Evolutionary conservation across 2,797 vertebrate species (phyloP).

Genomic region (Apogon hyalosoma): DNA sequence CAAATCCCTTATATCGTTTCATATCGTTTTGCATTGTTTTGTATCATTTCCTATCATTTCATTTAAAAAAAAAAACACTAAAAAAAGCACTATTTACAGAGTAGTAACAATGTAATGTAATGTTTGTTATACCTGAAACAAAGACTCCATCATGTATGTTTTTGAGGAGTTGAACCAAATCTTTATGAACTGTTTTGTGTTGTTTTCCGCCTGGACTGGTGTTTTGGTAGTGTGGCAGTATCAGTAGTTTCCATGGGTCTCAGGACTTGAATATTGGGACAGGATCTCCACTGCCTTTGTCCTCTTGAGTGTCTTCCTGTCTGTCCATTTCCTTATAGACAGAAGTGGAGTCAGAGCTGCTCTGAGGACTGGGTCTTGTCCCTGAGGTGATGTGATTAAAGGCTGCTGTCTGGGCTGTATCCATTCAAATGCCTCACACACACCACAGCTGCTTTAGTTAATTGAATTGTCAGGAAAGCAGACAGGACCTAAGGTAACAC

Average conservation of each 20-base stretch:
- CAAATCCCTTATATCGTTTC: too few relatives aligned
- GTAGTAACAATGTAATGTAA: too few relatives aligned
- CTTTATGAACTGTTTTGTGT: neutral
- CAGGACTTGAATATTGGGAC: slow-evolving; percentile 35
- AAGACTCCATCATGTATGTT: too few relatives aligned
- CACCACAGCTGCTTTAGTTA: slow-evolving; percentile 66
- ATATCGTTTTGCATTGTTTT: too few relatives aligned
- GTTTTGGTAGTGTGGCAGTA: slow-evolving; percentile 28
- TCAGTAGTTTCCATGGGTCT: slow-evolving; percentile 38
- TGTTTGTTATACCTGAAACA: too few relatives aligned
- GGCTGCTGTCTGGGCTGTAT: slow-evolving; percentile 52
- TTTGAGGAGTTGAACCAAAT: neutral
- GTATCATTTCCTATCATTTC: too few relatives aligned
- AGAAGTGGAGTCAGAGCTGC: slow-evolving; percentile 53
- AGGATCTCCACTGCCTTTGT: slow-evolving; percentile 53
- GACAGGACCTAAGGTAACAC: slow-evolving; percentile 52
- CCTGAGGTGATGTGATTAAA: slow-evolving; percentile 75
- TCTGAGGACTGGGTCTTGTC: slow-evolving; percentile 42
- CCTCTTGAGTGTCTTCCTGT: slow-evolving; percentile 65
- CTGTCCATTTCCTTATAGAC: slow-evolving; percentile 58
- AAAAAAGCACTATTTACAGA: too few relatives aligned
- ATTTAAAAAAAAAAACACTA: too few relatives aligned
- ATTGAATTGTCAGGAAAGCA: slow-evolving; percentile 70
- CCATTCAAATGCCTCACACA: slow-evolving; percentile 60
- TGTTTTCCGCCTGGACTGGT: slow-evolving; percentile 22